Conservation (phyloP, 1,140 invertebrate genomes). For the Heliconius himera region DNA sequence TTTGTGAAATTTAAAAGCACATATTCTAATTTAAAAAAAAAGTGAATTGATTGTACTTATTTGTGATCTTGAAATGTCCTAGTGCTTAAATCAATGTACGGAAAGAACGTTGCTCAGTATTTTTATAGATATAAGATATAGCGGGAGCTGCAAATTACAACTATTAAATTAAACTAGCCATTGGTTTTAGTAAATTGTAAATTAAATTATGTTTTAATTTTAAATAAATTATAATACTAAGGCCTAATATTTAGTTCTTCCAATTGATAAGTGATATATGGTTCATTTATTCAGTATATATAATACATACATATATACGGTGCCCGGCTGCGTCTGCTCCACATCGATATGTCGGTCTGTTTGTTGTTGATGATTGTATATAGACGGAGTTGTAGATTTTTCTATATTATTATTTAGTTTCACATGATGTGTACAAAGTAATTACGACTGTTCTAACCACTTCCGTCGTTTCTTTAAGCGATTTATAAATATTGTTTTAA, state of each 20-base stretch:
- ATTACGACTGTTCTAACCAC: constrained; percentile 61
- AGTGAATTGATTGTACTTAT: constrained; percentile 41
- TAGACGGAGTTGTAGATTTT: constrained; percentile 77
- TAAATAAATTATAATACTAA: constrained; percentile 25
- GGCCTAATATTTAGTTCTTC: constrained; percentile 63
- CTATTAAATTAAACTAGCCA: constrained; percentile 58
- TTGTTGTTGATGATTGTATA: constrained; percentile 76
- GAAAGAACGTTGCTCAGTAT: constrained; percentile 78
- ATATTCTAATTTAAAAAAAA: constrained; percentile 58
- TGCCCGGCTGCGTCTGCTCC: constrained; percentile 3
- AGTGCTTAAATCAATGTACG: constrained; percentile 68
- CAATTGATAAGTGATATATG: constrained; percentile 36
- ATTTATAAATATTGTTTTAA: constrained; percentile 79
- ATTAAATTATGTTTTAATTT: constrained; percentile 38
- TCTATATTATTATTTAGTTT: constrained; percentile 69
- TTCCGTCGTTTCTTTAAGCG: constrained; percentile 57
- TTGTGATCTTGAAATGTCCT: constrained; percentile 58
- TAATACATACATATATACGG: constrained; percentile 13
- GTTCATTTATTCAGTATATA: constrained; percentile 39
- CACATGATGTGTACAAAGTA: constrained; percentile 76
- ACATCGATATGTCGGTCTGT: constrained; percentile 15
- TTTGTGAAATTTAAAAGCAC: constrained; percentile 65
- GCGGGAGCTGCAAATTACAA: constrained; percentile 68
- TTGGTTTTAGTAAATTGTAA: constrained; percentile 61
- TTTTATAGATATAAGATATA: constrained; percentile 76